These are phyloP conservation scores for Coremacera marginata DNA, from an alignment of 2,888 invertebrate species.

Conservation along the genomic window DNA sequence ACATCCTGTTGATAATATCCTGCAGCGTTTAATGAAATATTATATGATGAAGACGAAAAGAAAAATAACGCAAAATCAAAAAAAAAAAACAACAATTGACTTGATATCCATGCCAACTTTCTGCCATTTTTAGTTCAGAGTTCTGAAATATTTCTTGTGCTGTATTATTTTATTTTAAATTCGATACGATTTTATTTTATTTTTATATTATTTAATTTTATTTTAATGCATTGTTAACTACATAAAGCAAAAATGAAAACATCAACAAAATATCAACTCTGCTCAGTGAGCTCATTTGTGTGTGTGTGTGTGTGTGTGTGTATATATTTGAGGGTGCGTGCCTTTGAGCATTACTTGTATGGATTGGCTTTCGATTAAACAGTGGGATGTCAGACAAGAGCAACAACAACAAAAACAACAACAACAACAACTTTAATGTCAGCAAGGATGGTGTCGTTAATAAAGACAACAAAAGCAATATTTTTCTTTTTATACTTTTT, in stretches of 20 bases:
- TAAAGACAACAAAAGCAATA: no score
- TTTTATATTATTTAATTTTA: no score
- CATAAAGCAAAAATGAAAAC: no score
- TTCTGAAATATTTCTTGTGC: no score
- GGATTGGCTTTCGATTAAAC: slow-evolving; percentile 11
- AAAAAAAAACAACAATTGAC: background rate
- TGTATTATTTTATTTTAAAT: no score
- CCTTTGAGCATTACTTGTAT: background rate
- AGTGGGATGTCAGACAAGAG: background rate
- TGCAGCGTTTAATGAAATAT: background rate
- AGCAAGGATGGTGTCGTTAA: no score
- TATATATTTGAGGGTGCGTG: no score
- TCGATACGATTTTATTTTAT: no score
- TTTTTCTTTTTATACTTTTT: no score
- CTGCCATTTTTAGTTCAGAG: no score
- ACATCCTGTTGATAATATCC: slow-evolving; percentile 16
- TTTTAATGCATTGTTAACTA: no score
- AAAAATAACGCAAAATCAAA: background rate
- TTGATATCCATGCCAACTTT: background rate
- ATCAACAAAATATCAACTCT: no score
- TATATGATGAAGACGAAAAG: background rate
- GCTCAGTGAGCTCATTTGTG: background rate
- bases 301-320: background rate
- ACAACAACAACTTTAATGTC: background rate
- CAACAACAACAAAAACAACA: background rate